Evolutionary conservation across 1,140 invertebrate genomes (phyloP).

Genomic region (Psix sp.): DNA sequence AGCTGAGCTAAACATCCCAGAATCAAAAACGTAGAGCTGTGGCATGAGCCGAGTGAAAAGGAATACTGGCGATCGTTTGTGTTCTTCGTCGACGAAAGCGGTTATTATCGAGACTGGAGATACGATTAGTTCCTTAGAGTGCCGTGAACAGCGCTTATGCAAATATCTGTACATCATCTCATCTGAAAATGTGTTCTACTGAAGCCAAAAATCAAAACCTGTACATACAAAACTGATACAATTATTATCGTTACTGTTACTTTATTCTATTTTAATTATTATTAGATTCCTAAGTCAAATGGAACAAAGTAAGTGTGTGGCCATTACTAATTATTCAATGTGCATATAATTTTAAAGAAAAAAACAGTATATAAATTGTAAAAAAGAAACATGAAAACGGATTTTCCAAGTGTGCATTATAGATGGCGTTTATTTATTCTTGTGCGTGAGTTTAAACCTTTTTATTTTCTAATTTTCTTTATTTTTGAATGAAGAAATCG

Average conservation of each 20-base stretch:
- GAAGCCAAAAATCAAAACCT: constrained; percentile 4
- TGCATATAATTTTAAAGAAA: too few species aligned
- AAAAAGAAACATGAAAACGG: too few species aligned
- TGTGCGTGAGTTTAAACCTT: too few species aligned
- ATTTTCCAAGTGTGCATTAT: too few species aligned
- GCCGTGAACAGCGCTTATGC: constrained; percentile 6
- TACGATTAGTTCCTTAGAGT: constrained; percentile 32
- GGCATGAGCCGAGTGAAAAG: constrained; percentile 20
- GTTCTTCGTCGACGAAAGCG: constrained; percentile 37
- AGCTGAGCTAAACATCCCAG: constrained; percentile 58
- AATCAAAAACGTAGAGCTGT: constrained; percentile 64
- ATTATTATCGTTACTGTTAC: neutral
- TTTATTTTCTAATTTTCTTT: too few species aligned
- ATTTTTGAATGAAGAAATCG: neutral
- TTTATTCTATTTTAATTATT: neutral
- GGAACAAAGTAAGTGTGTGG: too few species aligned
- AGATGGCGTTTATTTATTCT: too few species aligned
- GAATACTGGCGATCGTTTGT: constrained; percentile 28
- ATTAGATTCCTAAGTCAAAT: neutral
- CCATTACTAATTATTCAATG: too few species aligned
- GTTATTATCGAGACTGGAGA: constrained; percentile 43
- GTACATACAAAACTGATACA: constrained; percentile 1
- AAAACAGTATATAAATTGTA: too few species aligned
- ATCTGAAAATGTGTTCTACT: constrained; percentile 1
- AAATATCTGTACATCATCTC: neutral